A percentile compares a stretch with the other conserved stretches of the same genome.
Evolutionary conservation across 2,888 invertebrate genomes (phyloP).

Genomic region (Marronus borbonicus): DNA sequence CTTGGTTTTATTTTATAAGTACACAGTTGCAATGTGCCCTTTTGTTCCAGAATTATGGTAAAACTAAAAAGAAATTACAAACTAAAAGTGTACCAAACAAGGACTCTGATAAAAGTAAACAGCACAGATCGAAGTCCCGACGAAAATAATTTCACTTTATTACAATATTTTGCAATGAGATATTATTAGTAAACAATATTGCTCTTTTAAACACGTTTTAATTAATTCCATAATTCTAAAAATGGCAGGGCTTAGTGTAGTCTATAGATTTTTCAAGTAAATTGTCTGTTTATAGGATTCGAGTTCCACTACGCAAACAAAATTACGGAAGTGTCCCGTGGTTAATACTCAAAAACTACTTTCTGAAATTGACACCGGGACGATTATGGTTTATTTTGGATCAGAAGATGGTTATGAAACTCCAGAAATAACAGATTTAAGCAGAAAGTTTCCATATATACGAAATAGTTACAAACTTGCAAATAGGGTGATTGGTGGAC

Average conservation of each 20-base stretch:
- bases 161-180: not conserved
- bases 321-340: conserved; percentile 57
- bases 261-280: not conserved
- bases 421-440: conserved; percentile 60
- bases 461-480: conserved; percentile 55
- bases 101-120: conserved; percentile 51
- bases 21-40: not conserved
- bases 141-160: conserved; percentile 36
- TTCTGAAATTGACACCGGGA: conserved; percentile 60
- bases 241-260: not conserved
- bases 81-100: conserved; percentile 53
- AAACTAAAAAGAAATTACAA: conserved; percentile 63
- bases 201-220: not conserved
- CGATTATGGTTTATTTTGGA: conserved; percentile 66
- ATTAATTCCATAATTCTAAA: conserved; percentile 2
- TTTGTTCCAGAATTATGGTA: conserved; percentile 63
- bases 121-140: conserved; percentile 36
- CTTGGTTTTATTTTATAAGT: not conserved
- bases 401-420: conserved; percentile 61
- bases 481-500: conserved; percentile 59
- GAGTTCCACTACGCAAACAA: conserved; percentile 38
- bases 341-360: conserved; percentile 57
- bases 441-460: conserved; percentile 63
- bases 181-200: no score
- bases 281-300: conserved; percentile 37